Conservation (phyloP, 2,888 invertebrate genomes). For the Macroteleia sp. region DNA sequence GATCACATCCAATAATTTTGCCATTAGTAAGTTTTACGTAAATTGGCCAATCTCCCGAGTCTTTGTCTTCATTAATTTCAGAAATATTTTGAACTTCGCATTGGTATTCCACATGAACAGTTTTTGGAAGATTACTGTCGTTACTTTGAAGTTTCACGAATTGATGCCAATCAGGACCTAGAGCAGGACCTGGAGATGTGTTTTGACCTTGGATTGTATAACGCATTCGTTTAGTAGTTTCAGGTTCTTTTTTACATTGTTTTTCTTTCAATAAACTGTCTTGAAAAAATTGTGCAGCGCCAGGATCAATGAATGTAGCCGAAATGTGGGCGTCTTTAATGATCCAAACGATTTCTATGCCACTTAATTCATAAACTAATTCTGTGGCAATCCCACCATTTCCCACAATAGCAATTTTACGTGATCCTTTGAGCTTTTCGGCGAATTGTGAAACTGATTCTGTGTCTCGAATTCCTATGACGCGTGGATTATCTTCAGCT, state of each 20-base stretch:
- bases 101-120: slow-evolving; percentile 83
- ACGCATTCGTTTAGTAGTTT: slow-evolving; percentile 88
- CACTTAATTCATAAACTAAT: slow-evolving; percentile 93
- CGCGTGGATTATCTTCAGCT: slow-evolving; percentile 86
- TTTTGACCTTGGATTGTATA: slow-evolving; percentile 88
- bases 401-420: slow-evolving; percentile 93
- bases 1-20: slow-evolving; percentile 90
- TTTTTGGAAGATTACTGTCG: slow-evolving; percentile 83
- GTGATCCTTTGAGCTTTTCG: slow-evolving; percentile 87
- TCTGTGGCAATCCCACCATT: slow-evolving; percentile 99
- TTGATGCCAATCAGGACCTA: slow-evolving; percentile 98
- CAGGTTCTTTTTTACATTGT: slow-evolving; percentile 10
- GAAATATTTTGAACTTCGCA: slow-evolving; percentile 86
- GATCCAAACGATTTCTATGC: slow-evolving; percentile 95
- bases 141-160: slow-evolving; percentile 87
- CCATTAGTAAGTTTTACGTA: slow-evolving; percentile 90
- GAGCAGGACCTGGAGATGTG: slow-evolving; percentile 91
- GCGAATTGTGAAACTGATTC: slow-evolving; percentile 94
- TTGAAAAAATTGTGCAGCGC: slow-evolving; percentile 97
- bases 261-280: slow-evolving; percentile 78
- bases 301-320: slow-evolving; percentile 97
- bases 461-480: slow-evolving; percentile 96
- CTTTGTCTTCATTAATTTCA: slow-evolving; percentile 85
- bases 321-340: slow-evolving; percentile 96
- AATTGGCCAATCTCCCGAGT: slow-evolving; percentile 87